Evolutionary conservation across 2,113 vertebrate species (phyloP).

Genomic region (Prochilodus magdalenae): DNA sequence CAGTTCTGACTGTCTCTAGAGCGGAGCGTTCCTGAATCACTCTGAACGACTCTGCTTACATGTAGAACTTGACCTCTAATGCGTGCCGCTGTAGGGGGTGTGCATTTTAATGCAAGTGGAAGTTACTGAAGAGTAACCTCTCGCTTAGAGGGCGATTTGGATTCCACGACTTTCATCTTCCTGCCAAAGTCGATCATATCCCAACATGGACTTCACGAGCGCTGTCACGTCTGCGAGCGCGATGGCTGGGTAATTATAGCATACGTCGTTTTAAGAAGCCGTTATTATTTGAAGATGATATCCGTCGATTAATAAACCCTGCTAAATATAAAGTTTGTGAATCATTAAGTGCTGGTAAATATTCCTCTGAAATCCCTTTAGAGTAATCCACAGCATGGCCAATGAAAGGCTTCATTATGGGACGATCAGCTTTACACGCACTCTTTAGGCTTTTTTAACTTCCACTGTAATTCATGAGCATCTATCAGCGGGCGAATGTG

Average conservation of each 20-base stretch:
- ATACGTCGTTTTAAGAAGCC: constrained; percentile 57
- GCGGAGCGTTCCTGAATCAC: no score
- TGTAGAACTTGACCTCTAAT: no score
- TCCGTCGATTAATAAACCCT: constrained; percentile 72
- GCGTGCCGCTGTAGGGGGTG: no score
- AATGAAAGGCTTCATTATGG: constrained; percentile 80
- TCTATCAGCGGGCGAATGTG: constrained; percentile 45
- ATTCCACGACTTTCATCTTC: constrained; percentile 65
- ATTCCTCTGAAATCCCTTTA: constrained; percentile 79
- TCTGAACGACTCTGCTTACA: no score
- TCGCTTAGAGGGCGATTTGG: constrained; percentile 3
- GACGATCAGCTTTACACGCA: constrained; percentile 76
- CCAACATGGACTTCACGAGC: constrained; percentile 66
- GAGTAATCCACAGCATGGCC: constrained; percentile 78
- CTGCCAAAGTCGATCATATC: constrained; percentile 68
- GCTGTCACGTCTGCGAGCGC: constrained; percentile 55
- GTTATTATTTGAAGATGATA: constrained; percentile 72
- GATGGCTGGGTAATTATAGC: constrained; percentile 67
- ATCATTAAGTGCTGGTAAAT: constrained; percentile 80
- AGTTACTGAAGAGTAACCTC: constrained; percentile 9
- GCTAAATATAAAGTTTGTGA: constrained; percentile 80
- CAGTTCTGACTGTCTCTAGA: no score
- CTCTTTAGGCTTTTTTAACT: constrained; percentile 72
- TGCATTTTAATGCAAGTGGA: neutral
- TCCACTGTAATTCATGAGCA: constrained; percentile 54